Percentiles rank a stretch among this genome's conserved stretches.
Evolutionary conservation across 2,888 invertebrate species (phyloP).

Genomic region (Lycia hirtaria): DNA sequence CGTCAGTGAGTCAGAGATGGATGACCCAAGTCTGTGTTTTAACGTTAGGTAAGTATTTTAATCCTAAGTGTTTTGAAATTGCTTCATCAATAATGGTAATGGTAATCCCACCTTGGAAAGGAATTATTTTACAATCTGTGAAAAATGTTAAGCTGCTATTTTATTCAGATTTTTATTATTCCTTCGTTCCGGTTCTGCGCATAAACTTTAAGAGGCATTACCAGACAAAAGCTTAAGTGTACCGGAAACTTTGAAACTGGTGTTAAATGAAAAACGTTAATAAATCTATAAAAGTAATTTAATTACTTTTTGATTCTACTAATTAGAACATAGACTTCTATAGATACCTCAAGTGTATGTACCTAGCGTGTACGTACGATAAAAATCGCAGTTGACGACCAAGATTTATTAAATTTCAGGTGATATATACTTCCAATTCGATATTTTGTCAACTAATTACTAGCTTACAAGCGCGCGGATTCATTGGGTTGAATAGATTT

Average conservation of each 20-base stretch:
- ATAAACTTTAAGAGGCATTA: neutral
- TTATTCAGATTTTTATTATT: conserved; percentile 11
- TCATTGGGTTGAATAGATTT: too few relatives aligned
- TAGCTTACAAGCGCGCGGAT: too few relatives aligned
- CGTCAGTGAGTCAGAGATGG: conserved; percentile 31
- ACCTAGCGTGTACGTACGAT: too few relatives aligned
- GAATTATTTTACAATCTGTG: conserved; percentile 8
- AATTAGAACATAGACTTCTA: too few relatives aligned
- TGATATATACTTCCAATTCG: too few relatives aligned
- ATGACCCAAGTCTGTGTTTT: conserved; percentile 27
- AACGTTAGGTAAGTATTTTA: conserved; percentile 14
- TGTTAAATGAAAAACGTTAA: too few relatives aligned
- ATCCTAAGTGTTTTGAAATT: conserved; percentile 18
- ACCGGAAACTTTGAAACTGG: neutral
- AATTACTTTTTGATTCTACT: too few relatives aligned
- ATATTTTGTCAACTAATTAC: too few relatives aligned
- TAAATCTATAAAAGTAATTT: too few relatives aligned
- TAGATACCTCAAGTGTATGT: too few relatives aligned
- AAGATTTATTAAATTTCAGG: too few relatives aligned
- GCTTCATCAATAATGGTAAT: conserved; percentile 21
- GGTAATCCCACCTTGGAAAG: conserved; percentile 15
- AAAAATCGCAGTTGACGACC: too few relatives aligned
- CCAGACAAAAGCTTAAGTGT: neutral
- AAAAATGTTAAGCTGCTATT: conserved; percentile 13
- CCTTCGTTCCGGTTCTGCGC: neutral